phyloP scores from a whole-genome alignment of 2,797 vertebrate genomes.

The Myotis daubentonii region DNA sequence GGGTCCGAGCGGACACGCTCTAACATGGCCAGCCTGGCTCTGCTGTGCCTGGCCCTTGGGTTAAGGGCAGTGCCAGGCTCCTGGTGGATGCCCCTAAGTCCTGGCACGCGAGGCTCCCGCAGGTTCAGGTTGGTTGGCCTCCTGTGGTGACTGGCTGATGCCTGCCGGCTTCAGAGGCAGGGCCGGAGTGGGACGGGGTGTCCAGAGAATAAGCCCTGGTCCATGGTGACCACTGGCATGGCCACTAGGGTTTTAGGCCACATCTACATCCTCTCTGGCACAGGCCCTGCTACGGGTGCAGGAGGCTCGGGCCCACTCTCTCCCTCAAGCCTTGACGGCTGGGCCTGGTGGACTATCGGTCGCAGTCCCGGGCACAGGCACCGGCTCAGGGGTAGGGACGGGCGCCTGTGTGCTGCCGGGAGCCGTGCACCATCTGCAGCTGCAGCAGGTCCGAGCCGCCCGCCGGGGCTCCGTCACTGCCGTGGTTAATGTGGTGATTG shows the following conservation, averaged over 20 bases:
- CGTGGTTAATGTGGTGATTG: constrained; percentile 83
- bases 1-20: neutral
- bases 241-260: neutral
- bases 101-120: neutral
- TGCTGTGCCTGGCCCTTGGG: neutral
- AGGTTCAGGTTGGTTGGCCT: neutral
- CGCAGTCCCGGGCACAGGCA: neutral
- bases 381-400: neutral
- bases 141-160: neutral
- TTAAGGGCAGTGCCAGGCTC: neutral
- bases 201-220: neutral
- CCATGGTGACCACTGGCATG: neutral
- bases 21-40: neutral
- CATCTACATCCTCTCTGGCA: neutral
- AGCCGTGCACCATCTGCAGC: neutral
- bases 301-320: neutral
- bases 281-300: neutral
- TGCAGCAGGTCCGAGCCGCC: constrained; percentile 62
- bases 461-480: constrained; percentile 75
- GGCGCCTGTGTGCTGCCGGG: neutral
- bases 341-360: neutral
- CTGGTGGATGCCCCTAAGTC: neutral
- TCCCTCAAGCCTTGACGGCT: neutral
- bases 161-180: neutral
- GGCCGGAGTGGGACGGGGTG: neutral